Evolutionary conservation across 2,113 vertebrate genomes (phyloP), one percentile per base, ranked within the genome.

Genomic region (Centropristis striata): DNA sequence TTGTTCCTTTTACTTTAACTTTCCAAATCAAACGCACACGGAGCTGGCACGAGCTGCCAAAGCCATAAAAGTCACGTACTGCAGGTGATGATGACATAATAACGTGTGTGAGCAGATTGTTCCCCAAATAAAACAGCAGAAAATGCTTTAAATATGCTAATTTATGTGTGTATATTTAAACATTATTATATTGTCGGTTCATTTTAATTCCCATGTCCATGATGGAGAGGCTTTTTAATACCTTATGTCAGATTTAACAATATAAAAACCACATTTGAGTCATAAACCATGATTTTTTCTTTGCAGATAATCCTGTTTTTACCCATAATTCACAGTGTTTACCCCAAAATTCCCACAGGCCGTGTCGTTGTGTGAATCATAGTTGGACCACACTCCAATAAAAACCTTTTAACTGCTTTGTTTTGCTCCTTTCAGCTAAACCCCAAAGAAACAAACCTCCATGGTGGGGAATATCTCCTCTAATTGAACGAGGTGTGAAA

Each of bases 401-500:
- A 14, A 75, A 65, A 63, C 14, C 27, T 60, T 18, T 41, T 2
- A 37, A 63, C 10, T 47, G 27, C 27, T 67, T 54, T 60, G 21
- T 54, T 44, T 64, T 44, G 14, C 39, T 72, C 8, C 9, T 8
- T 27, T 27, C 37, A 42, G 13, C 44, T 8, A 1, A 5, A 27
- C 20, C 42, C 42, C 10, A n/a, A 16, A 18, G 21, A 83, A 49
- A 41, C 16, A 20, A 61, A 36, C 23, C 0, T 20, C 8, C 15
- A 5, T n/a, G 28, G 15, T 23, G 5, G 55, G 27, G 66, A 61
- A 65, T 15, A 14, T 49, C 49, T 28, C 4, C 37, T 49, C 23
- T 50, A 80, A 83, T 67, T 75, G 64, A 83, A 47, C n/a, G 55
- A 87, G 51, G 69, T 85, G 82, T 58, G 76, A 83, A 81, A 83